Percentiles rank a stretch among this genome's conserved stretches.
These are phyloP conservation scores for Takifugu rubripes DNA, from an alignment of 2,797 vertebrate genomes.

Conservation along the genomic window DNA sequence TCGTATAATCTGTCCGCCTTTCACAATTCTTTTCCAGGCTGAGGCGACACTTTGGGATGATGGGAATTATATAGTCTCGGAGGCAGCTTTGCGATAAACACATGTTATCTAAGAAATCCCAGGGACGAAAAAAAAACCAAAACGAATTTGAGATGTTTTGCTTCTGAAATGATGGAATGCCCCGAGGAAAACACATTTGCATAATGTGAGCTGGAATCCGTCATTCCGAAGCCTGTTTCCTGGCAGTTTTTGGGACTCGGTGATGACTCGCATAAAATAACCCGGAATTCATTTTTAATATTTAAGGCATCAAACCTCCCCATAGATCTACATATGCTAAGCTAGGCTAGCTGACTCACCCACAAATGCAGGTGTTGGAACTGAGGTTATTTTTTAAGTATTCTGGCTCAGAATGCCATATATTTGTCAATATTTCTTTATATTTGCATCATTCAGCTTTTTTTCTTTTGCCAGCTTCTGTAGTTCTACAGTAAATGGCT, in stretches of 20 bases:
- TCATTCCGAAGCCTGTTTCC: too few relatives aligned
- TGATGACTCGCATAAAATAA: too few relatives aligned
- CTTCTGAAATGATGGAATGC: neutral
- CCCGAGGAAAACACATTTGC: conserved; percentile 1
- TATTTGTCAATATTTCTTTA: too few relatives aligned
- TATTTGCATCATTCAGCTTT: too few relatives aligned
- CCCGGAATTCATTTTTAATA: too few relatives aligned
- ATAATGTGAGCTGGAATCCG: neutral
- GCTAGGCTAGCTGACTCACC: neutral
- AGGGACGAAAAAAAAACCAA: neutral
- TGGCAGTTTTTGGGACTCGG: too few relatives aligned
- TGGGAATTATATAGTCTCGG: conserved; percentile 7
- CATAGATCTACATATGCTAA: neutral
- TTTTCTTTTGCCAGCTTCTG: too few relatives aligned
- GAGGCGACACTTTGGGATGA: neutral
- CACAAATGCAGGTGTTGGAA: too few relatives aligned
- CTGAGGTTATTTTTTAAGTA: too few relatives aligned
- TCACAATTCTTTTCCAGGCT: conserved; percentile 5
- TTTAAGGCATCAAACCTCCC: too few relatives aligned
- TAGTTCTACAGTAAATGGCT: too few relatives aligned
- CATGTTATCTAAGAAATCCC: conserved; percentile 5
- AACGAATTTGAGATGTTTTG: neutral
- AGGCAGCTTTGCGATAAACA: conserved; percentile 13
- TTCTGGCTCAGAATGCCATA: too few relatives aligned
- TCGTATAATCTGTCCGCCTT: conserved; percentile 6